Conservation (phyloP, 2,113 vertebrate species). For the Cavia porcellus region DNA sequence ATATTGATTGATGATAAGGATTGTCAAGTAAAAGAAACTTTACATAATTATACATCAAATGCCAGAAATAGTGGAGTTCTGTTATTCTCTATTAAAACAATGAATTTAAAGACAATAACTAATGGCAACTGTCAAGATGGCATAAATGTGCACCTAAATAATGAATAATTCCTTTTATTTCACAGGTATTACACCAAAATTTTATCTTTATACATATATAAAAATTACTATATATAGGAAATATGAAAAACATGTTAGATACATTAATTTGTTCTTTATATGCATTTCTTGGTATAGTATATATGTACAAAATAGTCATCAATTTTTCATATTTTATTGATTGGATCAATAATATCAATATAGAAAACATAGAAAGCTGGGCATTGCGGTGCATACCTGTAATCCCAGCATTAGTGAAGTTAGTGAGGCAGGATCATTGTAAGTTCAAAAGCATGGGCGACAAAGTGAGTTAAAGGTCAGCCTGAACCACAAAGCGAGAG, state of each 20-base stretch:
- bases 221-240: not conserved
- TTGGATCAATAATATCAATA: not conserved
- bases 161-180: not conserved
- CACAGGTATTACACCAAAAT: not conserved
- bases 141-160: not conserved
- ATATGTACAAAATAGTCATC: not conserved
- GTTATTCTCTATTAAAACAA: not conserved
- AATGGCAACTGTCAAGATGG: not conserved
- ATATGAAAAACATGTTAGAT: not conserved
- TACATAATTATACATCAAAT: not conserved
- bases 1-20: not conserved
- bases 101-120: not conserved
- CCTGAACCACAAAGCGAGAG: too few species aligned
- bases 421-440: too few species aligned
- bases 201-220: not conserved
- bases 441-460: too few species aligned
- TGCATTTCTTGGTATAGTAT: not conserved
- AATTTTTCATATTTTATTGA: too few species aligned
- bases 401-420: too few species aligned
- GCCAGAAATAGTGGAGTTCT: not conserved
- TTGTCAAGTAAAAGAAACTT: not conserved
- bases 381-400: too few species aligned
- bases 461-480: too few species aligned
- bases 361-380: not conserved
- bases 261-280: not conserved